Percentiles rank a stretch among this genome's conserved stretches.
Evolutionary conservation across 92 coral and sea anemone genomes (phyloP).

Genomic region (Phymanthus crucifer): DNA sequence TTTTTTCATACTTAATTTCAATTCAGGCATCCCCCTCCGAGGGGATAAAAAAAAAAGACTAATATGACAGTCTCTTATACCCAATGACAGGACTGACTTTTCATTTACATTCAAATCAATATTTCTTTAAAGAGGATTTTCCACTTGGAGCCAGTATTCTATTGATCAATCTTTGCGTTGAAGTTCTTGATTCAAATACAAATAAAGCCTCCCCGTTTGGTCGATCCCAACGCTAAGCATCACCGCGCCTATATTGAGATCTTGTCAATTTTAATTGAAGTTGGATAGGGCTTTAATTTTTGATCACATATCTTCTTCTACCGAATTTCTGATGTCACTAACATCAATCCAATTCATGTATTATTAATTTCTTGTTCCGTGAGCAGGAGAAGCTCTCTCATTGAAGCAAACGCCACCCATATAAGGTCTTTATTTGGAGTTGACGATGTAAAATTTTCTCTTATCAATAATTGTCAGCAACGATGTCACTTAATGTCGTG

Average conservation of each 20-base stretch:
- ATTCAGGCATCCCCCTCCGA: not conserved
- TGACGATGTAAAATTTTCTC: conserved; percentile 22
- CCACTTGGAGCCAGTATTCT: not conserved
- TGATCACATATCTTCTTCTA: not conserved
- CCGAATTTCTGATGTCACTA: not conserved
- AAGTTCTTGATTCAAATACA: not conserved
- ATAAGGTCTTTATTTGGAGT: conserved; percentile 19
- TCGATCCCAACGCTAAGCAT: not conserved
- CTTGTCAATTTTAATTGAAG: not conserved
- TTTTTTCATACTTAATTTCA: not conserved
- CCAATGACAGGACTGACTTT: not conserved
- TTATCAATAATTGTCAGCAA: conserved; percentile 9
- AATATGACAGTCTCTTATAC: not conserved
- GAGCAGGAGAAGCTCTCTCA: not conserved
- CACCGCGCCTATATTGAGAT: not conserved
- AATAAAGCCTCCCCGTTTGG: not conserved
- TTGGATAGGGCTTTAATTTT: not conserved
- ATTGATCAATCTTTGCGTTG: not conserved
- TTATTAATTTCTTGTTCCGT: not conserved
- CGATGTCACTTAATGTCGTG: conserved; percentile 28
- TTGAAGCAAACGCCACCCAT: conserved; percentile 15
- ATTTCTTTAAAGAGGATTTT: not conserved
- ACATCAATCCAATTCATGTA: not conserved
- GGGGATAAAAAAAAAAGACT: not conserved
- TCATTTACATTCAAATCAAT: not conserved